Conservation (phyloP, 2,888 invertebrate species). For the Cenopis cana region DNA sequence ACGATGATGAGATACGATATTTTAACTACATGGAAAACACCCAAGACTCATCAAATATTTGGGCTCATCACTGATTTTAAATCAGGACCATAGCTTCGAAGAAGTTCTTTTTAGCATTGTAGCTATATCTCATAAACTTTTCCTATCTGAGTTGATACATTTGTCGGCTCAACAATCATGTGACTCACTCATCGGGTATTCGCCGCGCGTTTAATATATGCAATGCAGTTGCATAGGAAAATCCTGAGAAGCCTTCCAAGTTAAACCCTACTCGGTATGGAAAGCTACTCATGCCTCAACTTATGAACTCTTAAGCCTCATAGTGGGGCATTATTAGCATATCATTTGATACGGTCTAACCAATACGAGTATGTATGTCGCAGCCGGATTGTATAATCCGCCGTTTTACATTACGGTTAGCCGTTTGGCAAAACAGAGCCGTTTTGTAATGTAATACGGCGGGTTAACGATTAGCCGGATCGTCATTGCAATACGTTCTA, state of each 20-base stretch:
- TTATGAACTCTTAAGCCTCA: slow-evolving; percentile 1
- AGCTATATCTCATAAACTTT: slow-evolving; percentile 1
- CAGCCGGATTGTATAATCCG: no score
- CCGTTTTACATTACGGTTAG: no score
- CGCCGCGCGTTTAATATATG: slow-evolving; percentile 15
- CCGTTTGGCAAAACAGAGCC: no score
- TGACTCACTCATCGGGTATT: slow-evolving; percentile 27
- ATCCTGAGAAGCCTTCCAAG: slow-evolving; percentile 30
- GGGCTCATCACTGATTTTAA: no score
- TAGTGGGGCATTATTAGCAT: slow-evolving; percentile 1
- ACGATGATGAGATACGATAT: no score
- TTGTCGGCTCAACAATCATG: slow-evolving; percentile 17
- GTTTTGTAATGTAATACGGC: no score
- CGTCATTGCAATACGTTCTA: no score
- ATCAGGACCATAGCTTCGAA: no score
- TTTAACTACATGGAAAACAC: no score
- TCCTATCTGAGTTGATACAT: slow-evolving; percentile 24
- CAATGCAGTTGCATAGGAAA: slow-evolving; percentile 31
- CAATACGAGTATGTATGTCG: not conserved
- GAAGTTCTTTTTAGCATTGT: not conserved
- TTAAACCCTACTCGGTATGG: slow-evolving; percentile 18
- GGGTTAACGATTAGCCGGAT: no score
- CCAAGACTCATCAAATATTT: no score
- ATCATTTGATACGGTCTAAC: not conserved
- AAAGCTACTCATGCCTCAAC: slow-evolving; percentile 24